phyloP scores from a whole-genome alignment of 2,113 vertebrate genomes.

The Hypanus sabinus region DNA sequence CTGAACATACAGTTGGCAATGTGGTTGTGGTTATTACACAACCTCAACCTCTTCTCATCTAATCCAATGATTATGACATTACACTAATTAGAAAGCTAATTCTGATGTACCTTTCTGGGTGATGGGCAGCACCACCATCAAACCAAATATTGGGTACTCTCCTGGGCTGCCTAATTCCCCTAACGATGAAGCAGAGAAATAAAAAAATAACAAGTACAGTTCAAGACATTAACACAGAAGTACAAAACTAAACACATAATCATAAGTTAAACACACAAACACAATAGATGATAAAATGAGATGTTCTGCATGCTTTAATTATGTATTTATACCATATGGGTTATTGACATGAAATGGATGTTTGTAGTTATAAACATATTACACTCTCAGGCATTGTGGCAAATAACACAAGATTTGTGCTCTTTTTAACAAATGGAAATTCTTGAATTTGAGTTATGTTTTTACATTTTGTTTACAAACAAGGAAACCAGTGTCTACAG shows the following conservation, averaged over 20 bases:
- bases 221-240: background rate
- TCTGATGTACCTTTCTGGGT: constrained; percentile 67
- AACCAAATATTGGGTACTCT: constrained; percentile 62
- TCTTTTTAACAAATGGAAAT: background rate
- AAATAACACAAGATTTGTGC: background rate
- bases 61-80: background rate
- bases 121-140: constrained; percentile 60
- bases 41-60: background rate
- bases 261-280: background rate
- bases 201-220: background rate
- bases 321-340: background rate
- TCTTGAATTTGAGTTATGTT: background rate
- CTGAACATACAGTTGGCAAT: background rate
- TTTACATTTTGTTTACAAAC: background rate
- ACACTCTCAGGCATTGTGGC: background rate
- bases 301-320: background rate
- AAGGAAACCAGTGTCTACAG: no score
- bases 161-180: constrained; percentile 63
- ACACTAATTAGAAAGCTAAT: constrained; percentile 44
- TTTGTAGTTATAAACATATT: background rate
- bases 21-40: background rate
- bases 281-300: background rate
- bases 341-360: background rate
- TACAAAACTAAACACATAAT: background rate
- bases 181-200: constrained; percentile 55